Evolutionary conservation across 2,888 invertebrate genomes (phyloP).

Genomic region (Sesia bembeciformis): DNA sequence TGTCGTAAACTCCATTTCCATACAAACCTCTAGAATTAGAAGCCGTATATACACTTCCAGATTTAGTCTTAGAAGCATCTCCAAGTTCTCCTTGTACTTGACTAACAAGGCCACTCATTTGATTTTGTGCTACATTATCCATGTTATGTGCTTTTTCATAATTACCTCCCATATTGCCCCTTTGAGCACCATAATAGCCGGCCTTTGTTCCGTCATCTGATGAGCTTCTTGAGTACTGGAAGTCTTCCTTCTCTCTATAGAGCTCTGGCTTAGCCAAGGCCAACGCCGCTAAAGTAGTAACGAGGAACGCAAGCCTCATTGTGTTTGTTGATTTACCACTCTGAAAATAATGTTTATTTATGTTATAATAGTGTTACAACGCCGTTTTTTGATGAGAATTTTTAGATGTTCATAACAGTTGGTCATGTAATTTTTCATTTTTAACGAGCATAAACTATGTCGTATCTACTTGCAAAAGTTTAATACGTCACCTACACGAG

Average conservation of each 20-base stretch:
- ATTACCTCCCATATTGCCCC: slow-evolving; percentile 71
- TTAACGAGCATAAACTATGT: too few relatives aligned
- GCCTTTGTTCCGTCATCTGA: slow-evolving; percentile 59
- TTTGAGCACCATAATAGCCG: slow-evolving; percentile 62
- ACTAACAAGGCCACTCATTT: slow-evolving; percentile 56
- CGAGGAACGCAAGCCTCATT: slow-evolving; percentile 44
- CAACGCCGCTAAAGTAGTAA: slow-evolving; percentile 38
- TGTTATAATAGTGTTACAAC: too few relatives aligned
- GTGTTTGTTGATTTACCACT: slow-evolving; percentile 6
- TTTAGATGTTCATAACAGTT: too few relatives aligned
- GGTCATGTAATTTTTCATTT: too few relatives aligned
- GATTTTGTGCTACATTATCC: slow-evolving; percentile 59
- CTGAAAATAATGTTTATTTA: too few relatives aligned
- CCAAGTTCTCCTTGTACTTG: slow-evolving; percentile 62
- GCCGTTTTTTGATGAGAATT: too few relatives aligned
- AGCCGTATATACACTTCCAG: slow-evolving; percentile 52
- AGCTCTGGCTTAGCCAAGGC: slow-evolving; percentile 48
- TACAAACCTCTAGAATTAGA: slow-evolving; percentile 60
- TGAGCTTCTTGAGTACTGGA: slow-evolving; percentile 63
- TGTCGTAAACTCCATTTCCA: slow-evolving; percentile 49
- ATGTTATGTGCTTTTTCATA: slow-evolving; percentile 66
- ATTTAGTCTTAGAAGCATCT: slow-evolving; percentile 41
- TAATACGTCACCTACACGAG: too few relatives aligned
- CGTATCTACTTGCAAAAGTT: too few relatives aligned
- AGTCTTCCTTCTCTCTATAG: slow-evolving; percentile 66